Conservation (phyloP, 2,113 vertebrate species). For the Larimichthys crocea region DNA sequence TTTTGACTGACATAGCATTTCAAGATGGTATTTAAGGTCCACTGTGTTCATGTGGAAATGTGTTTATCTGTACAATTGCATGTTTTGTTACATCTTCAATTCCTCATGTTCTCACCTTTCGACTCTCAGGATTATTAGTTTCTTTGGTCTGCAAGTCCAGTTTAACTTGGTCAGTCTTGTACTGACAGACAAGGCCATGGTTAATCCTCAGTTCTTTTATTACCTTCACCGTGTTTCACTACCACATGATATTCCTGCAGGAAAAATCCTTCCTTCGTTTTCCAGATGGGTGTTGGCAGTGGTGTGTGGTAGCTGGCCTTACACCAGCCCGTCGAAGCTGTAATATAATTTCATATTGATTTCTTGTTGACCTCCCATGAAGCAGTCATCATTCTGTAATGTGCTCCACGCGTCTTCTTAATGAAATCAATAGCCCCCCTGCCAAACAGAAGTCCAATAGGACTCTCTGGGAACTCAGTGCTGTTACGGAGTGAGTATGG, state of each 20-base stretch:
- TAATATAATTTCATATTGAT: conserved; percentile 88
- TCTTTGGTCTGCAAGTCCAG: conserved; percentile 31
- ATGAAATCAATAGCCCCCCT: conserved; percentile 86
- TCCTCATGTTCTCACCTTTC: background rate
- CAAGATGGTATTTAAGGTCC: background rate
- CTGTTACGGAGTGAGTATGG: conserved; percentile 62
- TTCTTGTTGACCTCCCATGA: conserved; percentile 88
- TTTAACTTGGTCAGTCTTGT: conserved; percentile 26
- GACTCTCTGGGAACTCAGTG: conserved; percentile 70
- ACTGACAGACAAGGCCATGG: conserved; percentile 52
- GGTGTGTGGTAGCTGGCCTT: conserved; percentile 62
- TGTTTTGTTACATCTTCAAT: conserved; percentile 2
- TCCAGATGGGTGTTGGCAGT: conserved; percentile 59
- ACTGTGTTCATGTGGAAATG: background rate
- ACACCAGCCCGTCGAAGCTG: conserved; percentile 72
- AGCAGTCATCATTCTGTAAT: conserved; percentile 88
- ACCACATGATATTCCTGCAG: conserved; percentile 57
- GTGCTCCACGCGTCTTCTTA: conserved; percentile 84
- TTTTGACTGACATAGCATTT: background rate
- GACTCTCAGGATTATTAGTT: conserved; percentile 14
- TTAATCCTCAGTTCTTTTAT: conserved; percentile 47
- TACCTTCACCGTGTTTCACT: conserved; percentile 43
- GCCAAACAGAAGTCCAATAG: conserved; percentile 70
- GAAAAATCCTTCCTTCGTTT: conserved; percentile 57
- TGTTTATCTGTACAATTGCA: background rate